Evolutionary conservation across 92 coral and sea anemone species (phyloP), one percentile per base, ranked within the genome.

Genomic region (Desmophyllum pertusum): DNA sequence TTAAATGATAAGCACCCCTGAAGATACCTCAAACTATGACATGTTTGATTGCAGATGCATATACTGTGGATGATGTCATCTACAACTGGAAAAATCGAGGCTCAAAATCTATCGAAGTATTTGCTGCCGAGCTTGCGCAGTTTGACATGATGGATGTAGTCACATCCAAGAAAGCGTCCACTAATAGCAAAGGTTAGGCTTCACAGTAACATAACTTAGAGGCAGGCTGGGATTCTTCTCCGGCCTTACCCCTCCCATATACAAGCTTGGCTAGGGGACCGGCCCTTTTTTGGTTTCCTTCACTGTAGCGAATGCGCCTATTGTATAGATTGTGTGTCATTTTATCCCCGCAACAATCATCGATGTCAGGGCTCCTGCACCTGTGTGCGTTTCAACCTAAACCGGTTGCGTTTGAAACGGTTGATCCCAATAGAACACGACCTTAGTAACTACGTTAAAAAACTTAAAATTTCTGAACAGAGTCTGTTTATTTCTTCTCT

Each of bases 101-200:
- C 23, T 74, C 86, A 21, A 76, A 83, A 6, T 81, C 98, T 66
- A 88, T 96, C 48, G 98, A 94, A 71, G 90, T 89, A 75, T 90
- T 87, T 69, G 95, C 91, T 15, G 78, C 86, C 21, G 94, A 92
- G 69, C 87, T 96, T 88, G 98, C 99, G 25, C 99, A 96, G 75
- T 96, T 92, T 67, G 98, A 95, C 65, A 87, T 96, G 80, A 87
- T 83, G 15, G 73, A 78, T 31, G 86, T 94, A n/a, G 82, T 71
- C 6, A 92, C 95, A 8, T 89, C 89, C 70, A 94, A 94, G 75
- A 89, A 86, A 40, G 98, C 93, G 69, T 89, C 93, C 27, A 94
- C 89, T 31, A 94, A 94, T 65, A 94, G 98, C 81, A 94, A 94
- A 87, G 98, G 98, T 92, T 21, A 79, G 45, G 42, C 42, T 37